These are phyloP conservation scores for Papilio xuthus DNA, from an alignment of 1,140 invertebrate genomes.

Conservation along the genomic window DNA sequence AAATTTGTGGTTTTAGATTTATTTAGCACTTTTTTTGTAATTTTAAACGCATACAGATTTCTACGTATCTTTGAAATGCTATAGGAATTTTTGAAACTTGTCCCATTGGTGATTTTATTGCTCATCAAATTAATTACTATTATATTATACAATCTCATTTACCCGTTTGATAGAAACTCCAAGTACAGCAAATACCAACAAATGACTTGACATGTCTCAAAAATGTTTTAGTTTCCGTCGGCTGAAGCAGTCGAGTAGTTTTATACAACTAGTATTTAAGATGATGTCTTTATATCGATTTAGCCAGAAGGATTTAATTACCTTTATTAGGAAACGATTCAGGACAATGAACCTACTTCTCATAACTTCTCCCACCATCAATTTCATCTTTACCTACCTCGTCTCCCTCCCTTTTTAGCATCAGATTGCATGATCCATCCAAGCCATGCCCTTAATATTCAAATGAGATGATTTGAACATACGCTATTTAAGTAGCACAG, in stretches of 20 bases:
- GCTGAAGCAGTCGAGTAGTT: background rate
- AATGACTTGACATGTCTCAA: constrained; percentile 26
- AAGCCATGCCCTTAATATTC: constrained; percentile 30
- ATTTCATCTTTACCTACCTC: background rate
- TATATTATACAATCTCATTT: too few species aligned
- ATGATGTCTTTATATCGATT: too few species aligned
- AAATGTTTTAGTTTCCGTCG: constrained; percentile 40
- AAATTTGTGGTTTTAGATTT: too few species aligned
- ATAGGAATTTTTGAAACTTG: background rate
- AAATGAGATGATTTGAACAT: constrained; percentile 23
- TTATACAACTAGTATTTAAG: background rate
- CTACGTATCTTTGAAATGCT: background rate
- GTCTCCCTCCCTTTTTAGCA: background rate
- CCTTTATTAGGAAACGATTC: background rate
- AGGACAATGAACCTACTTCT: background rate
- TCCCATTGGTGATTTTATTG: background rate
- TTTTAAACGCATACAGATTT: background rate
- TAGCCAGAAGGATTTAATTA: background rate
- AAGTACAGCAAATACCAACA: background rate
- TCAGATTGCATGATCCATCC: constrained; percentile 12
- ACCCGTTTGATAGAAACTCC: background rate
- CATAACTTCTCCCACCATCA: constrained; percentile 17
- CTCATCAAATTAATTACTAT: background rate
- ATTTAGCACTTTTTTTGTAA: background rate
- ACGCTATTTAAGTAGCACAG: constrained; percentile 27